Conservation (phyloP, 2,113 vertebrate genomes). For the Ornithorhynchus anatinus region DNA sequence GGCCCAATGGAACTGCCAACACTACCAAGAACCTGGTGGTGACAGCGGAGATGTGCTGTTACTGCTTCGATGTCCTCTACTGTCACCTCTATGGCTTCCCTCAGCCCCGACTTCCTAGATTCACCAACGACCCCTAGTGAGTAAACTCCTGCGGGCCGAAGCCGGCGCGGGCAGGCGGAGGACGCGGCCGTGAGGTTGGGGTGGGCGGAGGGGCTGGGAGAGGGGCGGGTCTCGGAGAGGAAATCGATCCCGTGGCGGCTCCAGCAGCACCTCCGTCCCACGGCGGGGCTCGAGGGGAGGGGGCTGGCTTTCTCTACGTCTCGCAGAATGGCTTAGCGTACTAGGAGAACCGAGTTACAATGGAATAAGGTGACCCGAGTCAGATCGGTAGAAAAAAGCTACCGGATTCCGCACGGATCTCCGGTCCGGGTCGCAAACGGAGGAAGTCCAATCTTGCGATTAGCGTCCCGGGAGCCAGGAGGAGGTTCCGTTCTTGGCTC, state of each 20-base stretch:
- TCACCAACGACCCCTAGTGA: slow-evolving; percentile 88
- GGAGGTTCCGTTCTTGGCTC: not conserved
- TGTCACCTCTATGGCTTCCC: slow-evolving; percentile 86
- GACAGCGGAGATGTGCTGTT: slow-evolving; percentile 87
- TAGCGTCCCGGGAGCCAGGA: not conserved
- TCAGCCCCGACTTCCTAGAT: slow-evolving; percentile 82
- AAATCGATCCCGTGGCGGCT: not conserved
- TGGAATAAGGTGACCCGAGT: not conserved
- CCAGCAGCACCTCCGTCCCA: not conserved
- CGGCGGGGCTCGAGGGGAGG: rapidly evolving
- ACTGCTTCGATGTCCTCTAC: slow-evolving; percentile 86
- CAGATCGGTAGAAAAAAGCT: not conserved
- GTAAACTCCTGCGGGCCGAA: too few relatives aligned
- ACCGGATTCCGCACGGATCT: not conserved
- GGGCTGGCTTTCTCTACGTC: not conserved
- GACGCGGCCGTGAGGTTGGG: not conserved
- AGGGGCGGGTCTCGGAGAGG: too few relatives aligned
- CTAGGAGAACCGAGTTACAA: slow-evolving; percentile 1
- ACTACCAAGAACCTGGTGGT: slow-evolving; percentile 83
- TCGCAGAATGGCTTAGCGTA: not conserved
- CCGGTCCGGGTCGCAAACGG: not conserved
- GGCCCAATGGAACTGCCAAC: slow-evolving; percentile 81
- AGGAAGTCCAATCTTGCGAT: not conserved
- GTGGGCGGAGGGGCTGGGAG: not conserved
- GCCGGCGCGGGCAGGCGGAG: not conserved